These are phyloP conservation scores for Drosophila paramelanica DNA, from an alignment of 2,888 invertebrate genomes.

Conservation along the genomic window DNA sequence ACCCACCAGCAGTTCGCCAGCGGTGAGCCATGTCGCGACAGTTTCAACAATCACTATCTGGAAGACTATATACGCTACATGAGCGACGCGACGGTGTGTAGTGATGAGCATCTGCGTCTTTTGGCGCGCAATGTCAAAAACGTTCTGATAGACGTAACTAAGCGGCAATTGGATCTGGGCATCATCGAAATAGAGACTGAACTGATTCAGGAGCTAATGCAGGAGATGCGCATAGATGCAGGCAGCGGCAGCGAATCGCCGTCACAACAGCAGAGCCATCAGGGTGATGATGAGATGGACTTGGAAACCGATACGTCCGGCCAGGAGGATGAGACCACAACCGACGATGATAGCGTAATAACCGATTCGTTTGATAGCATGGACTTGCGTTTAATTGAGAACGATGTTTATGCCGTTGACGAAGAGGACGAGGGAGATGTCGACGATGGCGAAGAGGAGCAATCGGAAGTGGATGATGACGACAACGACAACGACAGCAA, in stretches of 20 bases:
- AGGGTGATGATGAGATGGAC: conserved; percentile 56
- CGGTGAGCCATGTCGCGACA: conserved; percentile 71
- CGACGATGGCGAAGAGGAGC: conserved; percentile 64
- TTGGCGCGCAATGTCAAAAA: conserved; percentile 82
- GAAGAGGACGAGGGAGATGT: conserved; percentile 58
- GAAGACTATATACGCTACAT: conserved; percentile 82
- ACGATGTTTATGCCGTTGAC: conserved; percentile 64
- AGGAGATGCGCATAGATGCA: conserved; percentile 76
- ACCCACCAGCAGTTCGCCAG: conserved; percentile 73
- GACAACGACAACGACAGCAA: conserved; percentile 55
- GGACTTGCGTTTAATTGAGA: conserved; percentile 68
- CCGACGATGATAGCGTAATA: conserved; percentile 71
- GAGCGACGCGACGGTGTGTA: conserved; percentile 59
- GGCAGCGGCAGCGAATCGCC: conserved; percentile 48
- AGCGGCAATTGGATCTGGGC: conserved; percentile 79
- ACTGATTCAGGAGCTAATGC: conserved; percentile 81
- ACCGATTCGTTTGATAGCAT: conserved; percentile 72
- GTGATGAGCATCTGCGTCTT: conserved; percentile 70
- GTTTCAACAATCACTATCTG: conserved; percentile 79
- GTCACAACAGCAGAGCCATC: conserved; percentile 58
- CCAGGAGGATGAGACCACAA: conserved; percentile 68
- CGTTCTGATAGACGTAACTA: conserved; percentile 74
- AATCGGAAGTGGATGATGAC: conserved; percentile 55
- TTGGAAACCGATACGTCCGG: conserved; percentile 64
- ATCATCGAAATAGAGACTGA: conserved; percentile 82